Percentiles rank a stretch among this genome's conserved stretches.
These are phyloP conservation scores for Thamnophis elegans DNA, from an alignment of 2,797 vertebrate genomes.

Conservation along the genomic window DNA sequence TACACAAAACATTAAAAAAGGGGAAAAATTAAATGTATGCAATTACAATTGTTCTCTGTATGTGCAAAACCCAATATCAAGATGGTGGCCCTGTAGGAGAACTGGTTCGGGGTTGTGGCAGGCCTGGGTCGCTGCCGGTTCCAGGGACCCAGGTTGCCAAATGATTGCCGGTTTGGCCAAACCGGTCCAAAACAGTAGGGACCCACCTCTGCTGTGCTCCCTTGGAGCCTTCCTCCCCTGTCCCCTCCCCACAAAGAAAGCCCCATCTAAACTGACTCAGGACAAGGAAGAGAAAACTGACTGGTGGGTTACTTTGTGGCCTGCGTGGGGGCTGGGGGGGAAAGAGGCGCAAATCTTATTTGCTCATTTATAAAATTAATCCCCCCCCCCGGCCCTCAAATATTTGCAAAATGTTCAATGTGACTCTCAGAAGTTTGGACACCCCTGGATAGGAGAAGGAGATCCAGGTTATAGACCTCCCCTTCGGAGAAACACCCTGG, in stretches of 20 bases:
- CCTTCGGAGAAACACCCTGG: not conserved
- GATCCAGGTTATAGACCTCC: not conserved
- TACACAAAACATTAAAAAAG: no score
- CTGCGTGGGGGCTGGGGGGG: no score
- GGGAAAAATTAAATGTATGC: no score
- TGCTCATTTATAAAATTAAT: not conserved
- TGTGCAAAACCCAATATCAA: no score
- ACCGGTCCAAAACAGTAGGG: no score
- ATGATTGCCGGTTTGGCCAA: no score
- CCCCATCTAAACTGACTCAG: not conserved
- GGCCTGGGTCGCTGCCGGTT: no score
- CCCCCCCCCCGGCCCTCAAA: not conserved
- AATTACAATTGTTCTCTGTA: no score
- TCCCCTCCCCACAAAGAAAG: not conserved
- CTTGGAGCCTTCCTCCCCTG: not conserved
- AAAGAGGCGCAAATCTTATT: no score
- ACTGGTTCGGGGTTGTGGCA: no score
- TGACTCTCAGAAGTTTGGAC: not conserved
- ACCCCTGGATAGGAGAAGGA: not conserved
- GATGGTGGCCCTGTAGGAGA: no score
- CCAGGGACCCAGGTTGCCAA: no score
- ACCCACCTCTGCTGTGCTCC: not conserved
- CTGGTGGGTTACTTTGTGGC: not conserved
- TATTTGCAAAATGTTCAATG: not conserved
- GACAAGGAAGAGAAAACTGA: not conserved